phyloP scores from a whole-genome alignment of 2,888 invertebrate genomes.

The Campopleginae sp. region DNA sequence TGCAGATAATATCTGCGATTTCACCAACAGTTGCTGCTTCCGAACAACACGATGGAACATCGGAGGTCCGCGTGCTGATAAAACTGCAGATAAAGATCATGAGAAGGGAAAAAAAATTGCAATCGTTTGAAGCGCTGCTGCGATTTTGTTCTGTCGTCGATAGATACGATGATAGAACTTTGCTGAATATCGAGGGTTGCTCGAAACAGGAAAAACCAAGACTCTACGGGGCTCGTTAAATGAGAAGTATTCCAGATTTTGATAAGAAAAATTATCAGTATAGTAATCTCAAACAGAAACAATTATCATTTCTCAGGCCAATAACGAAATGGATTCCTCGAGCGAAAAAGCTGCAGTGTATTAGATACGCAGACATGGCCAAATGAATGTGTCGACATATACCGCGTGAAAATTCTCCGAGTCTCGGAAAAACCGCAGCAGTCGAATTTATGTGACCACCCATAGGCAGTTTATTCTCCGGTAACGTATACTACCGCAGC shows the following conservation, averaged over 20 bases:
- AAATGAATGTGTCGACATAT: slow-evolving; percentile 2
- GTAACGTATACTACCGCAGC: slow-evolving; percentile 69
- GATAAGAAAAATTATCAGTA: background rate
- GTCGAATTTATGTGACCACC: slow-evolving; percentile 74
- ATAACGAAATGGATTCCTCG: background rate
- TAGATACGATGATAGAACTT: background rate
- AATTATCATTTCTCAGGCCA: background rate
- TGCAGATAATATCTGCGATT: slow-evolving; percentile 35
- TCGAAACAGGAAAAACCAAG: background rate
- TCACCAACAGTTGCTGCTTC: slow-evolving; percentile 27
- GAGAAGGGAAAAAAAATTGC: slow-evolving; percentile 21
- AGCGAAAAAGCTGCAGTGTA: background rate
- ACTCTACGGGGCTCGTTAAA: background rate
- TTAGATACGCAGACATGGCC: slow-evolving; percentile 2
- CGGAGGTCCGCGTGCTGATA: slow-evolving; percentile 36
- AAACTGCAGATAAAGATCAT: slow-evolving; percentile 30
- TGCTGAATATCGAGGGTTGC: background rate
- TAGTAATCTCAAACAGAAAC: background rate
- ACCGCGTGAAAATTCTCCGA: slow-evolving; percentile 38
- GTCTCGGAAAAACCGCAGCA: slow-evolving; percentile 38
- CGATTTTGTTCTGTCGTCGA: background rate
- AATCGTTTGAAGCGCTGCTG: slow-evolving; percentile 11
- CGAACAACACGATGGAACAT: slow-evolving; percentile 37
- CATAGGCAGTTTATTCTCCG: slow-evolving; percentile 77
- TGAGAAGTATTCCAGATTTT: background rate